Percentiles rank a stretch among this genome's conserved stretches.
Conservation (phyloP, 2,113 vertebrate genomes). For the Corynorhinus townsendii region DNA sequence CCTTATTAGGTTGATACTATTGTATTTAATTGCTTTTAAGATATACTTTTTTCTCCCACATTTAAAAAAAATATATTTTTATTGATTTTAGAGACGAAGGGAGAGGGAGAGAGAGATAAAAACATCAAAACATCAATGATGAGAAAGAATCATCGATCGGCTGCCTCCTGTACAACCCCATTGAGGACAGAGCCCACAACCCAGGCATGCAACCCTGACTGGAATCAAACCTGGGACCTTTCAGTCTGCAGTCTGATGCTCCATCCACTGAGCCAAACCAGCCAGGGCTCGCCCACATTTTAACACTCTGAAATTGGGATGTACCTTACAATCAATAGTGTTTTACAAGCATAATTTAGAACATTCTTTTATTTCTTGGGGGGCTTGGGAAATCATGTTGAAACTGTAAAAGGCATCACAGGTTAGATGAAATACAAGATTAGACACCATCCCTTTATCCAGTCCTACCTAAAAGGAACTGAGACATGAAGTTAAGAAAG, state of each 20-base stretch:
- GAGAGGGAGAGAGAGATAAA: no score
- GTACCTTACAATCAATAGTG: neutral
- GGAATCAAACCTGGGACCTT: no score
- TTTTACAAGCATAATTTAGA: neutral
- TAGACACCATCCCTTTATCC: neutral
- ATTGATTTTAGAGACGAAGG: no score
- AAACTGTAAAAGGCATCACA: neutral
- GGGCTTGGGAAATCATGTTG: neutral
- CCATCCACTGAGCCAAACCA: no score
- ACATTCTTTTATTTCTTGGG: neutral
- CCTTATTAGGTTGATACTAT: neutral
- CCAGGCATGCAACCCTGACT: no score
- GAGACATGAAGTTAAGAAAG: neutral
- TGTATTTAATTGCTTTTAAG: neutral
- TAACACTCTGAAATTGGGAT: neutral
- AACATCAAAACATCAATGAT: no score
- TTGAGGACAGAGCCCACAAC: no score
- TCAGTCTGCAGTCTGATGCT: no score
- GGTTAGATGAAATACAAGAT: neutral
- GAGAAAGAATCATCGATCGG: no score
- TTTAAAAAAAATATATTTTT: neutral
- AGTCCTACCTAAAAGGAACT: neutral
- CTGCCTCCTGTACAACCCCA: no score
- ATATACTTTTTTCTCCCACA: neutral
- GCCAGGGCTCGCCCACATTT: neutral